A percentile compares a stretch with the other conserved stretches of the same genome.
Evolutionary conservation across 1,140 invertebrate species (phyloP).

Genomic region (Drosophila bifasciata): DNA sequence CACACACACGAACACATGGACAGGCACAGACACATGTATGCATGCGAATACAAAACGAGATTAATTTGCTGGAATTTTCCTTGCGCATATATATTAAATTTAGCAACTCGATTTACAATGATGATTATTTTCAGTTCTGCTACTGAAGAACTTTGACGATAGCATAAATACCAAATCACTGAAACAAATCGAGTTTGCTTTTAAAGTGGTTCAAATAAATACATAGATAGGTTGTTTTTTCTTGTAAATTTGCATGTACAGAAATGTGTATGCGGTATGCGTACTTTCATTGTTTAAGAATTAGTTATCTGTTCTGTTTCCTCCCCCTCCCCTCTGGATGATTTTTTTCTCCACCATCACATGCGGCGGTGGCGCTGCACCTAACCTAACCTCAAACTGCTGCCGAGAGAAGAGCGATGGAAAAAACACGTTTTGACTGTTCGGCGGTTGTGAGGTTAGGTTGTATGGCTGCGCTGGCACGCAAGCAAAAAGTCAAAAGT

Average conservation of each 20-base stretch:
- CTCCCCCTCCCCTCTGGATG: constrained; percentile 42
- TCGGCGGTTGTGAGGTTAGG: constrained; percentile 60
- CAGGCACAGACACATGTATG: constrained; percentile 48
- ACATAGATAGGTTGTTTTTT: not conserved
- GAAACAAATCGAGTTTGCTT: constrained; percentile 66
- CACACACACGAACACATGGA: constrained; percentile 34
- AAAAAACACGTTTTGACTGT: constrained; percentile 45
- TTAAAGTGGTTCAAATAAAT: not conserved
- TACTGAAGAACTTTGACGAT: constrained; percentile 83
- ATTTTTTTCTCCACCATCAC: constrained; percentile 19
- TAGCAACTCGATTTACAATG: constrained; percentile 69
- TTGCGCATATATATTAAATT: constrained; percentile 35
- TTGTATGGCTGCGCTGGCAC: constrained; percentile 29
- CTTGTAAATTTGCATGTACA: constrained; percentile 50
- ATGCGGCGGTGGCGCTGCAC: constrained; percentile 26
- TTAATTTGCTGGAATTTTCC: constrained; percentile 75
- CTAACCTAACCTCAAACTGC: constrained; percentile 46
- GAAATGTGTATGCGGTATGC: constrained; percentile 38
- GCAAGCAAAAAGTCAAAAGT: constrained; percentile 56
- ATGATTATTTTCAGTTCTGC: constrained; percentile 83
- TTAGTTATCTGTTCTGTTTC: constrained; percentile 27
- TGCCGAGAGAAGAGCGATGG: not conserved
- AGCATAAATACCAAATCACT: constrained; percentile 83
- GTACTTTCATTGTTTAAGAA: constrained; percentile 45
- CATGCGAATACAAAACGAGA: constrained; percentile 17